phyloP scores from a whole-genome alignment of 2,888 invertebrate genomes.

The Cerastis rubricosa region DNA sequence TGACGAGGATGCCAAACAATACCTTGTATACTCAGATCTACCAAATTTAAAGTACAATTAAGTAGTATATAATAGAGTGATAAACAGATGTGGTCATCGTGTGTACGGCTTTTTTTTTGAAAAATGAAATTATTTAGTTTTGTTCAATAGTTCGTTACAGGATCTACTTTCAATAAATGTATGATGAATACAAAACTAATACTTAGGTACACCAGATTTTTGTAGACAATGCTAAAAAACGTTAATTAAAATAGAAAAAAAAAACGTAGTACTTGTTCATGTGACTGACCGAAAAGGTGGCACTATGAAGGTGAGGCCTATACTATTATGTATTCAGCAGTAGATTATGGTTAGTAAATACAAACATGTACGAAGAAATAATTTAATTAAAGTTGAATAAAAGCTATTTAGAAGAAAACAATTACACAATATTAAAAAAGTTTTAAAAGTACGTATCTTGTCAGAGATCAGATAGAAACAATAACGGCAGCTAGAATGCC shows the following conservation, averaged over 20 bases:
- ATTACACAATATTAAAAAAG: background rate
- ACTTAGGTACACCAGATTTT: background rate
- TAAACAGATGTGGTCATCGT: too few species aligned
- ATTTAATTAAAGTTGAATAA: background rate
- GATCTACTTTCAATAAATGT: background rate
- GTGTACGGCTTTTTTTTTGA: too few species aligned
- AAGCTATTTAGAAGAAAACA: background rate
- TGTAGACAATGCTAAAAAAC: background rate
- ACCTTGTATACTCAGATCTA: background rate
- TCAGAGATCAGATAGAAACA: background rate
- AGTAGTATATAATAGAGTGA: too few species aligned
- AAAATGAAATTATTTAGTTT: too few species aligned
- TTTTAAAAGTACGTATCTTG: background rate
- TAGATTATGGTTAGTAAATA: conserved; percentile 13
- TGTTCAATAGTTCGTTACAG: background rate
- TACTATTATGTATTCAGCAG: conserved; percentile 44
- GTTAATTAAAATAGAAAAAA: conserved; percentile 6
- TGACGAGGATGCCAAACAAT: too few species aligned
- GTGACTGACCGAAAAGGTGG: conserved; percentile 24
- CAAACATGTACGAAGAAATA: conserved; percentile 1
- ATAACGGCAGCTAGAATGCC: background rate
- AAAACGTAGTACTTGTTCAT: background rate
- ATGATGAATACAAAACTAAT: background rate
- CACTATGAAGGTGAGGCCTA: conserved; percentile 32
- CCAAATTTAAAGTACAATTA: background rate